Evolutionary conservation across 2,797 vertebrate species (phyloP).

Genomic region (Chrosomus eos): DNA sequence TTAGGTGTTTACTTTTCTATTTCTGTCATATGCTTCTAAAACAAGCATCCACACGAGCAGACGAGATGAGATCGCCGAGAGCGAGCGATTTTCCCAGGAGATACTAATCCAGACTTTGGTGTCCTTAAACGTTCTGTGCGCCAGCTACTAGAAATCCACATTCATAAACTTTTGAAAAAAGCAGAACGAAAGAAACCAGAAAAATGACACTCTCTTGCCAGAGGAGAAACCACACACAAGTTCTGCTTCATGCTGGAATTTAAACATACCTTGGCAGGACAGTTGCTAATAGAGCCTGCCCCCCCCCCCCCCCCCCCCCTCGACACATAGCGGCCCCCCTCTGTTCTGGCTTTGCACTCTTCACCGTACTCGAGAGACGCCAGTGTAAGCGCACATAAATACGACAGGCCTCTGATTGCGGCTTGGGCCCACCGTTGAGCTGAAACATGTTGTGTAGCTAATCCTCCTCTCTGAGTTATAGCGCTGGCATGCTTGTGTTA

Average conservation of each 20-base stretch:
- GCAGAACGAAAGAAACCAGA: conserved; percentile 7
- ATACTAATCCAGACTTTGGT: conserved; percentile 20
- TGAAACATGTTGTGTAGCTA: conserved; percentile 29
- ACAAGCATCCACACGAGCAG: background rate
- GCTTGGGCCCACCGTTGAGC: conserved; percentile 16
- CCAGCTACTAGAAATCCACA: conserved; percentile 26
- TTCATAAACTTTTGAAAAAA: conserved; percentile 20
- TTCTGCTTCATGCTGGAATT: conserved; percentile 42
- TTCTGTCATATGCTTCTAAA: background rate
- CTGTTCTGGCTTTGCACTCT: conserved; percentile 26
- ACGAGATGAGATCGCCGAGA: background rate
- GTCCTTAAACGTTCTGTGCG: conserved; percentile 17
- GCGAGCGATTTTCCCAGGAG: conserved; percentile 1
- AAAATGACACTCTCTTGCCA: conserved; percentile 15
- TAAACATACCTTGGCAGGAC: conserved; percentile 49
- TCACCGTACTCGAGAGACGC: conserved; percentile 20
- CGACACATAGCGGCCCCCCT: conserved; percentile 3
- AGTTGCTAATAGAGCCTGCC: conserved; percentile 4
- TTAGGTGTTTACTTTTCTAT: background rate
- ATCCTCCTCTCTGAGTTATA: conserved; percentile 26
- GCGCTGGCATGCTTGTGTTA: conserved; percentile 16
- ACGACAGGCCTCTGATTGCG: conserved; percentile 19
- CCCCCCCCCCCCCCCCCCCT: background rate
- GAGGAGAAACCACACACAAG: conserved; percentile 33
- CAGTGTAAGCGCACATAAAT: conserved; percentile 44